These are phyloP conservation scores for Drosophila leonis DNA, from an alignment of 2,888 invertebrate species.

Conservation along the genomic window DNA sequence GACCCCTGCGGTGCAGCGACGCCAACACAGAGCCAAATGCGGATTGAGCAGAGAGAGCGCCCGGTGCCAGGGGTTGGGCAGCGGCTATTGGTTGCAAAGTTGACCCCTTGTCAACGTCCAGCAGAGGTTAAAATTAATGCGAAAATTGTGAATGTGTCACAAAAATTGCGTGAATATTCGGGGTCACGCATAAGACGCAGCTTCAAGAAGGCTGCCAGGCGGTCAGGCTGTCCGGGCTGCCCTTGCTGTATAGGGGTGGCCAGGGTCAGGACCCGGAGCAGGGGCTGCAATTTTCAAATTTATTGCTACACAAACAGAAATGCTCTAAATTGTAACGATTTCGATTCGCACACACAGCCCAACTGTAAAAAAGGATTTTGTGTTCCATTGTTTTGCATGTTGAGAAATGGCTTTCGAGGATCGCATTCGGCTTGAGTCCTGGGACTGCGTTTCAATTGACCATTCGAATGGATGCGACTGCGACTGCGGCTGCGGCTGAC, in stretches of 20 bases:
- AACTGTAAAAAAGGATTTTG: conserved; percentile 52
- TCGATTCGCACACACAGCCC: conserved; percentile 11
- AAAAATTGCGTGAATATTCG: conserved; percentile 77
- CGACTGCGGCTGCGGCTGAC: conserved; percentile 37
- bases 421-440: conserved; percentile 24
- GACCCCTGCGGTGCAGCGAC: conserved; percentile 72
- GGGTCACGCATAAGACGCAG: conserved; percentile 77
- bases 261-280: conserved; percentile 35
- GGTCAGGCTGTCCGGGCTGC: conserved; percentile 18
- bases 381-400: conserved; percentile 72
- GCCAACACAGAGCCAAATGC: conserved; percentile 48
- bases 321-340: conserved; percentile 63
- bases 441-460: conserved; percentile 64
- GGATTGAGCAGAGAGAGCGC: neutral
- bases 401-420: conserved; percentile 59
- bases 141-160: conserved; percentile 76
- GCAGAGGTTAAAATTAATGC: conserved; percentile 78
- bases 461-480: conserved; percentile 43
- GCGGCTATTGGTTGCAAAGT: conserved; percentile 60
- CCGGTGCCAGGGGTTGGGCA: conserved; percentile 51
- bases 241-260: conserved; percentile 48
- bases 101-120: conserved; percentile 77
- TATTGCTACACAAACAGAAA: conserved; percentile 65
- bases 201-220: conserved; percentile 57
- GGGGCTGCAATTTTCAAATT: conserved; percentile 63